Conservation (phyloP, 2,888 invertebrate genomes). For the Gnatocerus cornutus region DNA sequence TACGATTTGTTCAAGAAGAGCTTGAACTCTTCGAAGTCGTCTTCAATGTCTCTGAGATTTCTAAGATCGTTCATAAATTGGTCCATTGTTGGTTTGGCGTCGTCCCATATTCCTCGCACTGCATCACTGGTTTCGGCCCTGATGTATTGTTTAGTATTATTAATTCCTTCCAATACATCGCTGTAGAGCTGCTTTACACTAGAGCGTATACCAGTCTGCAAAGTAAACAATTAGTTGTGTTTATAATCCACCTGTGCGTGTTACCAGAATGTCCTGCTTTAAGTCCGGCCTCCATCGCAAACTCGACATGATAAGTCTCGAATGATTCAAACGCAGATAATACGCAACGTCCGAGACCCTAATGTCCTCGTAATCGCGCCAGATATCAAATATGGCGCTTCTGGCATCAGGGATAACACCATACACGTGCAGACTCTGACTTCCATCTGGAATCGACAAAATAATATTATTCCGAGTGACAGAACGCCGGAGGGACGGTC, state of each 20-base stretch:
- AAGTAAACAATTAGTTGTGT: slow-evolving; percentile 43
- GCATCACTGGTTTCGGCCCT: slow-evolving; percentile 82
- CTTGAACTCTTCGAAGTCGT: slow-evolving; percentile 82
- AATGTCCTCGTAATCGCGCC: slow-evolving; percentile 88
- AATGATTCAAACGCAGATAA: slow-evolving; percentile 88
- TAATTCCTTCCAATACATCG: slow-evolving; percentile 73
- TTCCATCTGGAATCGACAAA: slow-evolving; percentile 72
- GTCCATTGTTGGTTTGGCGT: slow-evolving; percentile 81
- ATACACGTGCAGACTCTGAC: slow-evolving; percentile 80
- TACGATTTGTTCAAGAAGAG: slow-evolving; percentile 84
- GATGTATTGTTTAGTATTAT: slow-evolving; percentile 79
- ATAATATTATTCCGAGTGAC: slow-evolving; percentile 30
- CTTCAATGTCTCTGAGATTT: slow-evolving; percentile 83
- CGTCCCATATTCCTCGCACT: slow-evolving; percentile 81
- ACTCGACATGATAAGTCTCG: slow-evolving; percentile 85
- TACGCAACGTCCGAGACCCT: slow-evolving; percentile 85
- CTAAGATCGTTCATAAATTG: slow-evolving; percentile 81
- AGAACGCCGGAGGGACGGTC: slow-evolving; percentile 42
- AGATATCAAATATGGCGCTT: slow-evolving; percentile 83
- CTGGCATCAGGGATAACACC: slow-evolving; percentile 85
- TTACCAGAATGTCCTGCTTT: slow-evolving; percentile 75
- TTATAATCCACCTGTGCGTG: slow-evolving; percentile 41
- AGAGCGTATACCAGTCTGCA: slow-evolving; percentile 70
- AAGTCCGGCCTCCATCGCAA: slow-evolving; percentile 87
- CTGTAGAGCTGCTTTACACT: slow-evolving; percentile 72